A percentile compares a stretch with the other conserved stretches of the same genome.
These are phyloP conservation scores for Dipodomys merriami DNA, from an alignment of 2,113 vertebrate species.

Conservation along the genomic window DNA sequence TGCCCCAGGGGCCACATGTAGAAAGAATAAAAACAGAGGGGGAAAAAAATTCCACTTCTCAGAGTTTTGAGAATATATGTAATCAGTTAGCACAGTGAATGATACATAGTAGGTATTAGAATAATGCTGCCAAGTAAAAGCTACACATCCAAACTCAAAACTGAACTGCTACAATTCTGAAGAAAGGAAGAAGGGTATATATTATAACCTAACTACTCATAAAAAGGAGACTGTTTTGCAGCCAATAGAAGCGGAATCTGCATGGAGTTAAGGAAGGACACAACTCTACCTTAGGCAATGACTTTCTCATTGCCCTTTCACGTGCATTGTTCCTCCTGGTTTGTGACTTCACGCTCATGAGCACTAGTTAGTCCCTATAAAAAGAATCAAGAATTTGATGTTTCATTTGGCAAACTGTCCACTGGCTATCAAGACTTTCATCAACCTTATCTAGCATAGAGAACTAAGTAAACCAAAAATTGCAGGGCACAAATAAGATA, in stretches of 20 bases:
- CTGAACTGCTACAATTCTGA: neutral
- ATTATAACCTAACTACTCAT: neutral
- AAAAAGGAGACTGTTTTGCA: neutral
- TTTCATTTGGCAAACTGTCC: conserved; percentile 31
- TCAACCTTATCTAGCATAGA: neutral
- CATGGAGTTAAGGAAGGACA: neutral
- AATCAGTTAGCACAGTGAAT: neutral
- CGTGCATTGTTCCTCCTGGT: neutral
- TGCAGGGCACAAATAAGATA: neutral
- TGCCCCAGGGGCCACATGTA: neutral
- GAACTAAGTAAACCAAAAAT: neutral
- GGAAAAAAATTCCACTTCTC: neutral
- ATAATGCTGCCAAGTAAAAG: neutral
- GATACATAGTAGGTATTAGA: neutral
- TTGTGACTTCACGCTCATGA: neutral
- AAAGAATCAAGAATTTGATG: conserved; percentile 10
- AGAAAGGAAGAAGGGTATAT: neutral
- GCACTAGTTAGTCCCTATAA: neutral
- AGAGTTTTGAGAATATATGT: neutral
- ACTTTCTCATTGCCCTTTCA: neutral
- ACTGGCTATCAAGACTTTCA: neutral
- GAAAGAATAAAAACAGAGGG: neutral
- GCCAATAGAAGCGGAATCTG: neutral
- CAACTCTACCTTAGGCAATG: rapidly evolving
- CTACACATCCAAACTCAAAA: neutral